phyloP scores from a whole-genome alignment of 2,888 invertebrate species.

The Nesidiocoris tenuis region DNA sequence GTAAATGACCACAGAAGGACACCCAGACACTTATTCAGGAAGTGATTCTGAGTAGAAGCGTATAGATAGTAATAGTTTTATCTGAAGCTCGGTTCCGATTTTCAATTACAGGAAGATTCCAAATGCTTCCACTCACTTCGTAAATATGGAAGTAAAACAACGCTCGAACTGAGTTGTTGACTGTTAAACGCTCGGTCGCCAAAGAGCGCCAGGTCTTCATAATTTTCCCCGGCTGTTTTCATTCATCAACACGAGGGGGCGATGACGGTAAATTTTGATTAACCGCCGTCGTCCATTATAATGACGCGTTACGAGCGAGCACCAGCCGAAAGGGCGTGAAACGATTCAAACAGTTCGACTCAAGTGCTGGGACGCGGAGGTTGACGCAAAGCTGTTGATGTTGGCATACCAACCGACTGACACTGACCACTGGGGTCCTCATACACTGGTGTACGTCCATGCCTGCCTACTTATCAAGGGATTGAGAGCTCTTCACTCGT shows the following conservation, averaged over 20 bases:
- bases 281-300: background rate
- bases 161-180: too few species aligned
- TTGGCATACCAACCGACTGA: background rate
- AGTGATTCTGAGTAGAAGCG: too few species aligned
- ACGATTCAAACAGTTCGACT: constrained; percentile 23
- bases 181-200: too few species aligned
- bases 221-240: constrained; percentile 13
- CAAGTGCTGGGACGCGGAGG: constrained; percentile 3
- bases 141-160: too few species aligned
- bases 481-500: constrained; percentile 30
- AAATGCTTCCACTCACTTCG: too few species aligned
- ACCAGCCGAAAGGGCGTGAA: constrained; percentile 13
- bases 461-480: constrained; percentile 28
- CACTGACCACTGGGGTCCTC: background rate
- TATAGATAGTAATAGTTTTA: too few species aligned
- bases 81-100: too few species aligned
- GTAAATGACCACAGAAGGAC: too few species aligned
- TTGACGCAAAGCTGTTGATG: background rate
- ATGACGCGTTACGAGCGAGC: background rate
- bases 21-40: too few species aligned
- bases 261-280: constrained; percentile 31
- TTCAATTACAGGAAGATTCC: too few species aligned
- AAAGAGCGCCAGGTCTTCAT: too few species aligned
- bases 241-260: constrained; percentile 16
- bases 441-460: constrained; percentile 7